These are phyloP conservation scores for Avahi laniger DNA, from an alignment of 2,797 vertebrate genomes.

Conservation along the genomic window DNA sequence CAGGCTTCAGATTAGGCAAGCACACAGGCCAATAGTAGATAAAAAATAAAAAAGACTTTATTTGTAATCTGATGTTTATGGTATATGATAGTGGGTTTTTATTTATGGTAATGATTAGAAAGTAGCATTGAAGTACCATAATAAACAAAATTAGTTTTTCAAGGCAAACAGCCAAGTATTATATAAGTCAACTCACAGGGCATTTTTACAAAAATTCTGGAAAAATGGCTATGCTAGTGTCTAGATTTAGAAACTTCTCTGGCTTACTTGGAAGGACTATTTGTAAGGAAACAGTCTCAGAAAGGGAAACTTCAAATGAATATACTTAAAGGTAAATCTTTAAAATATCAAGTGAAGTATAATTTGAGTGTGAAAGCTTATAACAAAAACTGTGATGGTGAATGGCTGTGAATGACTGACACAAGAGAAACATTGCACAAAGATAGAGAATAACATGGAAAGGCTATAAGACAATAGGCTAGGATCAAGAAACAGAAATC, in stretches of 20 bases:
- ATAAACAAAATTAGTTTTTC: constrained; percentile 2
- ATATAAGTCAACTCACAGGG: background rate
- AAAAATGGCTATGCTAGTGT: constrained; percentile 34
- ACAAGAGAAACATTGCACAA: background rate
- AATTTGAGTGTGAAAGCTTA: constrained; percentile 38
- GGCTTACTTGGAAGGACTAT: constrained; percentile 67
- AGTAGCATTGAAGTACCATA: background rate
- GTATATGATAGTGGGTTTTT: background rate
- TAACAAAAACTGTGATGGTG: background rate
- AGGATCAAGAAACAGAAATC: background rate
- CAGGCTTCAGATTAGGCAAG: background rate
- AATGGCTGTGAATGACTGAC: background rate
- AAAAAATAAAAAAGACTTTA: background rate
- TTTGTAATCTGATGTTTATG: background rate
- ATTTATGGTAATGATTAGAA: background rate
- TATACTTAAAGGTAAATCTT: constrained; percentile 22
- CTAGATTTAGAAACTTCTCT: constrained; percentile 69
- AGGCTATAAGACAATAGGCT: background rate
- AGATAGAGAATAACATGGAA: background rate
- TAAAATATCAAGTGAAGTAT: constrained; percentile 1
- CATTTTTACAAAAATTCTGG: constrained; percentile 2
- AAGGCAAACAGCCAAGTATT: constrained; percentile 1
- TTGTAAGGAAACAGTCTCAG: constrained; percentile 43
- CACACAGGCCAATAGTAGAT: background rate
- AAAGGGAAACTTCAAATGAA: background rate